Percentiles rank a stretch among this genome's conserved stretches.
Conservation (phyloP, 2,888 invertebrate genomes). For the Stenotaenia linearis region DNA sequence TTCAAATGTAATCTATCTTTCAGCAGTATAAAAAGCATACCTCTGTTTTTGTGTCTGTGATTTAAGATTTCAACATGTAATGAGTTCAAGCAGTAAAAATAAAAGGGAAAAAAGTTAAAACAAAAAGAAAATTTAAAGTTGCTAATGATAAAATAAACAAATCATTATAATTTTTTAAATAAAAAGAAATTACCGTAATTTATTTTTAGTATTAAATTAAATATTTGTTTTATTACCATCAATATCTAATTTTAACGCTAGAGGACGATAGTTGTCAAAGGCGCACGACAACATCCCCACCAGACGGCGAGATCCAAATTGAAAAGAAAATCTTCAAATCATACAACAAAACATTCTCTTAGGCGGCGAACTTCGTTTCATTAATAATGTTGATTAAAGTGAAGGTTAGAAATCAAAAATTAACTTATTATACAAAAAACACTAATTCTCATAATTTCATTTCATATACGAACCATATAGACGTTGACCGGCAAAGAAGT, state of each 20-base stretch:
- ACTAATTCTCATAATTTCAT: constrained; percentile 31
- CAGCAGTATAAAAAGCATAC: too few relatives aligned
- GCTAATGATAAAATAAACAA: too few relatives aligned
- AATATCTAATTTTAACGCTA: background rate
- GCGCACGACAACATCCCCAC: background rate
- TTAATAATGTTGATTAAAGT: constrained; percentile 43
- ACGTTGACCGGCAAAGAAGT: constrained; percentile 82
- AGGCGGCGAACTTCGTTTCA: background rate
- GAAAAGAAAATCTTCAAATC: too few relatives aligned
- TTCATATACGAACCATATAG: constrained; percentile 50
- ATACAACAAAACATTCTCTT: background rate
- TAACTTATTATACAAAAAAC: background rate
- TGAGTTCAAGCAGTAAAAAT: background rate
- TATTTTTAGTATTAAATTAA: too few relatives aligned
- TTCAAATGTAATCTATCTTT: background rate
- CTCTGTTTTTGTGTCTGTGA: background rate
- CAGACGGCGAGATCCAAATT: background rate
- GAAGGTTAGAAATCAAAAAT: constrained; percentile 39
- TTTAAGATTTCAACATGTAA: background rate
- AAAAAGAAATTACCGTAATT: background rate
- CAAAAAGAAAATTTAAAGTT: background rate
- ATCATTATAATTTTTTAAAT: too few relatives aligned
- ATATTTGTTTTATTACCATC: background rate
- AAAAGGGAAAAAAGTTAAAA: background rate
- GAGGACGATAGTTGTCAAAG: background rate